Base-by-base conservation (phyloP, 2,888 invertebrate species). In the Ceramica pisi region DNA sequence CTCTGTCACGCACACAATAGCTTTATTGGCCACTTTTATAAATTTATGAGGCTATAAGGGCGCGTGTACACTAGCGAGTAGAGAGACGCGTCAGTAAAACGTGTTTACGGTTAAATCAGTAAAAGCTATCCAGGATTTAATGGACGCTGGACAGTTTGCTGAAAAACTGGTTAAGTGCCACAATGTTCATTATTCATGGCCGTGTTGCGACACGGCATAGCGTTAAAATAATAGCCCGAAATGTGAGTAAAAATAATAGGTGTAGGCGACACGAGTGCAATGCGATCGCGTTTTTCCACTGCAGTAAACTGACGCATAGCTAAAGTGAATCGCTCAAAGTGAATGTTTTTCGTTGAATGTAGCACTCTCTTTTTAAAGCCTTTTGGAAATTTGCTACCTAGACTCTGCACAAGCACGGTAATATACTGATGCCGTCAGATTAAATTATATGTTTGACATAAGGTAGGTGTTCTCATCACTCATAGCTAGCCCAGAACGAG, bases 1-100 rank as follows among this genome's bases (percentile, higher is more conserved):
- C 55, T 65, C 50, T 55, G 67, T 78, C 79, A 82, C 55, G 82
- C 53, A 50, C 68, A 78, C 73, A 78, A 82, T 73, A 65, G 82
- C 65, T 80, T 78, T 82, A 80, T 78, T 82, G 82, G 55, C 35
- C 59, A 72, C 57, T 80, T 78, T 16, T 55, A 68, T 66, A 72
- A 65, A 80, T 78, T 81, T 79, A 82, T 78, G 67, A 41, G 64
- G 59, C 10, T 59, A 53, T 68, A 68, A 68, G 63, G 71, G 44
- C 46, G 78, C 65, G 21, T 59, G 41, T 63, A 63, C 79, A 81
- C 69, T 26, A 31, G 51, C 41, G 50, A 55, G 67, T 38, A 51
- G 23, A 41, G 46, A 31, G 23, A 71, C 60, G 53, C 48, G 67
- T 46, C 51, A 41, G 61, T 46, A 31, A 81, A 72, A 72, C 44